Evolutionary conservation across 2,888 invertebrate genomes (phyloP).

Genomic region (Caenorhabditis sp.): DNA sequence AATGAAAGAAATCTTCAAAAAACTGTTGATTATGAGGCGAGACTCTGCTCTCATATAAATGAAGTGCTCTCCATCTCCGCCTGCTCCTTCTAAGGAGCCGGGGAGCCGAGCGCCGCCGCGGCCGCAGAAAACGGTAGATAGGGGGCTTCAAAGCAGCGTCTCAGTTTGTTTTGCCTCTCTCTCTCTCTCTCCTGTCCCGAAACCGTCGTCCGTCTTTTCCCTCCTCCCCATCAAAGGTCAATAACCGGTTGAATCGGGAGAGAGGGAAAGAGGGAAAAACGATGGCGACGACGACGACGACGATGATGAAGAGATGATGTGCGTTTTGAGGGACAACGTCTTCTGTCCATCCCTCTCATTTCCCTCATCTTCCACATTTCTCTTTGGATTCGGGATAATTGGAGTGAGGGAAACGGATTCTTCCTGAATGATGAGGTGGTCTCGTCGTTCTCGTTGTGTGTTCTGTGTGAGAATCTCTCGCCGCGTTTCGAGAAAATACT

Average conservation of each 20-base stretch:
- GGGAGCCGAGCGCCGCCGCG: conserved; percentile 25
- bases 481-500: neutral
- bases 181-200: neutral
- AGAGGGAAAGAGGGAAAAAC: neutral
- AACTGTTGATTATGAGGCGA: no score
- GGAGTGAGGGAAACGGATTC: neutral
- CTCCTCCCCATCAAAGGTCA: conserved; percentile 60
- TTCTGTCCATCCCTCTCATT: conserved; percentile 5
- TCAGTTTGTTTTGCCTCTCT: conserved; percentile 32
- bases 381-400: conserved; percentile 39
- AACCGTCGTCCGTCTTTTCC: neutral
- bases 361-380: neutral
- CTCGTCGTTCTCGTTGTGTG: neutral
- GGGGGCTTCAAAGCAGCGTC: conserved; percentile 15
- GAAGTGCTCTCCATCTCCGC: conserved; percentile 12
- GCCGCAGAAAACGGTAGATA: conserved; percentile 19
- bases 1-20: neutral
- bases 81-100: conserved; percentile 4
- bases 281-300: no score
- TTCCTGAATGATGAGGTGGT: neutral
- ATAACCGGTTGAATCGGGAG: conserved; percentile 54
- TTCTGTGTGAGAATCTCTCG: neutral
- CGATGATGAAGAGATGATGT: conserved; percentile 15
- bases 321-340: conserved; percentile 44
- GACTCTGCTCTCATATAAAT: neutral